Evolutionary conservation across 1,140 invertebrate species (phyloP), one percentile per base, ranked within the genome.

Genomic region (Drosophila pruinosa): DNA sequence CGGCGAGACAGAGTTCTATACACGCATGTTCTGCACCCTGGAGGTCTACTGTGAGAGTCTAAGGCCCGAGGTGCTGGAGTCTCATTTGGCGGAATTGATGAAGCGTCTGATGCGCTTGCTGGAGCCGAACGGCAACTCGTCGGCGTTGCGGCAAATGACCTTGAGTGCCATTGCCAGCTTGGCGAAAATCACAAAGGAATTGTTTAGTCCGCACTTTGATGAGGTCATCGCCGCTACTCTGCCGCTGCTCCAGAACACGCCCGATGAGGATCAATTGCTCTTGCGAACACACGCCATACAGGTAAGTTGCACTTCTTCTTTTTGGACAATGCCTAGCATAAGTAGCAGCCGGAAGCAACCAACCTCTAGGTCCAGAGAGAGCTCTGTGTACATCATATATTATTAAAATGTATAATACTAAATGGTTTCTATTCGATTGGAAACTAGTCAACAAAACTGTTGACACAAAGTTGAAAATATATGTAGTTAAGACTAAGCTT

Each of bases 41-140:
- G 72, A 74, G 12, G 48, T 47, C 31, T 74, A 54, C 39, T 19
- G 47, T 3, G 67, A 74, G 22, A 65, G 52, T n/a, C 38, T 74
- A 0, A 52, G 5, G 7, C 47, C 17, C 0, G 24, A 48, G 1
- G 15, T 15, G 4, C 14, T 74, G 2, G 7, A 36, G 14, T 24
- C 17, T 0, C 53, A 64, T 14, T 4, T 59, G 12, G 1, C 3
- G 0, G 14, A 31, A 0, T 10, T 74, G 0, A 71, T 71, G 53
- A 2, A 17, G 3, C 58, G 53, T 0, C 24, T 74, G 1, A 17
- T 74, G 26, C 0, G 1, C 0, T 6, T 28, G 1, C 4, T 24
- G 0, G 8, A 64, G 14, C 67, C 72, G 0, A 6, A 31, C 0
- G n/a, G 2, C 7, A 74, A 74, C n/a, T 74, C 72, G 0, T 0